Evolutionary conservation across 2,888 invertebrate species (phyloP).

Genomic region (Orchesella flavescens): DNA sequence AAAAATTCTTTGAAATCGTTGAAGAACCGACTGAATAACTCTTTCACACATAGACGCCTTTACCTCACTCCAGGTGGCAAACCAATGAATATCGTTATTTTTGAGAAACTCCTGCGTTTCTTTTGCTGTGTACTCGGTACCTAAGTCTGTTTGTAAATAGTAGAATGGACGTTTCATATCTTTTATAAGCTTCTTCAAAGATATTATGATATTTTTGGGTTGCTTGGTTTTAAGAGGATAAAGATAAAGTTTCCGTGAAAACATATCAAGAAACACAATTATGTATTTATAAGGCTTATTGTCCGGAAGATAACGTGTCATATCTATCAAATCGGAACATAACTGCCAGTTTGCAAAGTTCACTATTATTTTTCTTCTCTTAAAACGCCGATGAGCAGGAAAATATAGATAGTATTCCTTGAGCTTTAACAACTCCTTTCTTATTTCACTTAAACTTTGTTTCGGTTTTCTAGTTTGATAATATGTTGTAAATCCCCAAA

Average conservation of each 20-base stretch:
- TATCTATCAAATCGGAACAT: neutral
- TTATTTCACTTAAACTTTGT: neutral
- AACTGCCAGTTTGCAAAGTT: neutral
- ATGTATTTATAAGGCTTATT: constrained; percentile 19
- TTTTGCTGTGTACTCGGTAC: constrained; percentile 3
- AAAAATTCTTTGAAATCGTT: too few relatives aligned
- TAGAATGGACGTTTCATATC: neutral
- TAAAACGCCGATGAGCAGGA: neutral
- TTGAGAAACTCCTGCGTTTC: neutral
- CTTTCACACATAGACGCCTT: neutral
- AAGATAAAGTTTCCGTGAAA: neutral
- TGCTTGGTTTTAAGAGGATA: constrained; percentile 1
- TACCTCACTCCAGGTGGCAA: neutral
- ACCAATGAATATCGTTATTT: neutral
- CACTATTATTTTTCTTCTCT: neutral
- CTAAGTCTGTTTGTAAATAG: neutral
- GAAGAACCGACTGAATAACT: too few relatives aligned
- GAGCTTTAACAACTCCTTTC: neutral
- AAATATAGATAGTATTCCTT: constrained; percentile 1
- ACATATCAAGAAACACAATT: neutral
- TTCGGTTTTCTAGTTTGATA: neutral
- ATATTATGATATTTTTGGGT: neutral
- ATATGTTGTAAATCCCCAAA: neutral
- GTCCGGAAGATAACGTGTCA: neutral
- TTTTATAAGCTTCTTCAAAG: neutral